Conservation (phyloP, 2,888 invertebrate species). For the Allolobophora icterica region DNA sequence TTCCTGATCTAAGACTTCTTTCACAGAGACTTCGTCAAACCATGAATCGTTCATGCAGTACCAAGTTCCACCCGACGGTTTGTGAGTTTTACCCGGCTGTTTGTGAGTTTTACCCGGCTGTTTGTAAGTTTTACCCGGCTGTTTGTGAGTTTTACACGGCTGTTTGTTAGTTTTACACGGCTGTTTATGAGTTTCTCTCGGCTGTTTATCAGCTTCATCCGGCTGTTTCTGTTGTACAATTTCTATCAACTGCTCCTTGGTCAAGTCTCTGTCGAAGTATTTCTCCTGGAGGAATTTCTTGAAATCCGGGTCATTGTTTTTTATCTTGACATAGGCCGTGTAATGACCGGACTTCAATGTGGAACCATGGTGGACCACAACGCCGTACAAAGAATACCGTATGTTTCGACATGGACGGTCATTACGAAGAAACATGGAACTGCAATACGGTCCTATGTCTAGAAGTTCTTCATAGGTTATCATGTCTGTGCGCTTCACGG, state of each 20-base stretch:
- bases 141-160: not conserved
- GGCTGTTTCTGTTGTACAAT: not conserved
- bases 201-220: not conserved
- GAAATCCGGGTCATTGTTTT: not conserved
- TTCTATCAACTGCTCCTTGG: not conserved
- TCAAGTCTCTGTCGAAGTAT: constrained; percentile 6
- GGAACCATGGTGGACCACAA: too few species aligned
- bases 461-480: too few species aligned
- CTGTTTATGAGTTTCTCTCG: too few species aligned
- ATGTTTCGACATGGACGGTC: not conserved
- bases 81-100: not conserved
- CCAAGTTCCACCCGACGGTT: not conserved
- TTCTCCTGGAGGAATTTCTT: constrained; percentile 1
- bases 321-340: not conserved
- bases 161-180: not conserved
- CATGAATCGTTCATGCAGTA: not conserved
- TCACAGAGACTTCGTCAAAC: not conserved
- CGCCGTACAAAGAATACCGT: constrained; percentile 17
- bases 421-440: constrained; percentile 59
- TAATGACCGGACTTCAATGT: too few species aligned
- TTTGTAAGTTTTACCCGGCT: too few species aligned
- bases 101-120: too few species aligned
- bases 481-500: too few species aligned
- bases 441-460: constrained; percentile 88
- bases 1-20: not conserved